Percentiles rank a stretch among this genome's conserved stretches.
These are phyloP conservation scores for Lateolabrax maculatus DNA, from an alignment of 2,797 vertebrate genomes.

Conservation along the genomic window DNA sequence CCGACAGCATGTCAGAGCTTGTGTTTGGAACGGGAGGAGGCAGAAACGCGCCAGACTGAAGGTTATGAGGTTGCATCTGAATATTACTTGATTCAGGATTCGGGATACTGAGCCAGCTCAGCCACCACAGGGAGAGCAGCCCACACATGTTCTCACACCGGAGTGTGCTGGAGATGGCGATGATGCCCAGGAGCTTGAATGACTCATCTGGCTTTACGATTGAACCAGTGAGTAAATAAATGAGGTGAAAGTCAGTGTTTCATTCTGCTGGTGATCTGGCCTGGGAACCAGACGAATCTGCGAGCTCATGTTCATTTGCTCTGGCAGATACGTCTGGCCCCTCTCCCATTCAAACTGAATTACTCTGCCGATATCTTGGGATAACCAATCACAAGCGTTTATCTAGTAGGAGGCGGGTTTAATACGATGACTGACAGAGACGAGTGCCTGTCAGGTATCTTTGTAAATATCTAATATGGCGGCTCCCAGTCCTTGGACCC, in stretches of 20 bases:
- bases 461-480: too few relatives aligned
- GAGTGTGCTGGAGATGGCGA: background rate
- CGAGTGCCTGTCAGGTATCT: too few relatives aligned
- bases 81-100: conserved; percentile 17
- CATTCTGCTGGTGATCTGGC: too few relatives aligned
- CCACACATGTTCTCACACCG: background rate
- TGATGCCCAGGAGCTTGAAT: conserved; percentile 8
- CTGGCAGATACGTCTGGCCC: too few relatives aligned
- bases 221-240: conserved; percentile 16
- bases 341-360: too few relatives aligned
- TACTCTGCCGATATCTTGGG: too few relatives aligned
- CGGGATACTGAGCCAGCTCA: background rate
- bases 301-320: too few relatives aligned
- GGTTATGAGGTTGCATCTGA: conserved; percentile 23
- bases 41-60: conserved; percentile 14
- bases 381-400: too few relatives aligned
- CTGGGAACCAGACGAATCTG: too few relatives aligned
- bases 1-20: conserved; percentile 28
- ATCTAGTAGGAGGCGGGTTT: too few relatives aligned
- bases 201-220: conserved; percentile 31
- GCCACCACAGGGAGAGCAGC: background rate
- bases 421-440: too few relatives aligned
- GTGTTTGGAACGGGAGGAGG: background rate
- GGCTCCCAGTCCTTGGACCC: too few relatives aligned
- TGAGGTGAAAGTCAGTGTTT: background rate